Conservation (phyloP, 2,113 vertebrate species). For the Tylochromis polylepis region DNA sequence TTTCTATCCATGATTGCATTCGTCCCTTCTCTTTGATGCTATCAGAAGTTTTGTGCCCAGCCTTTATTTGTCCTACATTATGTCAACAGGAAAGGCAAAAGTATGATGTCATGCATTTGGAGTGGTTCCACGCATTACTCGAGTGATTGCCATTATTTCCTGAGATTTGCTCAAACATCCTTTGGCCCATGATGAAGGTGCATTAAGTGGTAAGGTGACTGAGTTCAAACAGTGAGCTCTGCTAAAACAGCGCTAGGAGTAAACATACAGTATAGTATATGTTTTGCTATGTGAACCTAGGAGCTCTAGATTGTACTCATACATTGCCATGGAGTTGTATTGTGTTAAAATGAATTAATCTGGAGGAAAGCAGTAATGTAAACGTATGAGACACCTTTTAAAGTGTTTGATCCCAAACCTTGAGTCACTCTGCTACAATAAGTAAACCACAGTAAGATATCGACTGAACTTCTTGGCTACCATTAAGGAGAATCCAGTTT, state of each 20-base stretch:
- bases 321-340: background rate
- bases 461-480: background rate
- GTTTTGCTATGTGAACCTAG: background rate
- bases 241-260: background rate
- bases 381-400: background rate
- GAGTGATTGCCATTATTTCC: slow-evolving; percentile 37
- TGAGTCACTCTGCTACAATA: background rate
- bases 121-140: slow-evolving; percentile 14
- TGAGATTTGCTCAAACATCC: slow-evolving; percentile 36
- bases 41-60: background rate
- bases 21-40: background rate
- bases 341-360: background rate
- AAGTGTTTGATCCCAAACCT: slow-evolving; percentile 18
- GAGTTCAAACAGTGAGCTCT: background rate
- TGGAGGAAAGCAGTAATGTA: background rate
- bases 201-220: background rate
- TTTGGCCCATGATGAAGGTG: slow-evolving; percentile 1
- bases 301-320: background rate
- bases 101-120: slow-evolving; percentile 55
- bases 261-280: background rate
- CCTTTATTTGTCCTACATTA: slow-evolving; percentile 30
- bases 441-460: slow-evolving; percentile 8
- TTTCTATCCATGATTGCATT: background rate
- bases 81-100: slow-evolving; percentile 55
- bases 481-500: slow-evolving; percentile 30